Evolutionary conservation across 2,888 invertebrate genomes (phyloP).

Genomic region (Epinotia brunnichana): DNA sequence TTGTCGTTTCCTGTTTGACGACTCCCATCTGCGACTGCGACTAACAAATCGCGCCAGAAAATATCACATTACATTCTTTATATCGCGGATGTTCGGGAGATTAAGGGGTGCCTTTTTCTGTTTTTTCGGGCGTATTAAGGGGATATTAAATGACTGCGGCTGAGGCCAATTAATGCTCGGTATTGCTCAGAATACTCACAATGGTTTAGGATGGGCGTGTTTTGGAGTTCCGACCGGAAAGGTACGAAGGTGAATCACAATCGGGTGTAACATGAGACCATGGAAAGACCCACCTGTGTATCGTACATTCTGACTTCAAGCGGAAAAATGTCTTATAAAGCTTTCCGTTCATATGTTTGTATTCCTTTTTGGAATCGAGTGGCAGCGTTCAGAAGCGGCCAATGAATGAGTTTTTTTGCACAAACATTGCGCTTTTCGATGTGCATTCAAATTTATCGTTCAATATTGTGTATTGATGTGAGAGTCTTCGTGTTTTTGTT

Average conservation of each 20-base stretch:
- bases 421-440: slow-evolving; percentile 52
- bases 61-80: slow-evolving; percentile 75
- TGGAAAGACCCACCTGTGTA: slow-evolving; percentile 72
- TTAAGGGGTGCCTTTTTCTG: slow-evolving; percentile 68
- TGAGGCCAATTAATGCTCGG: slow-evolving; percentile 76
- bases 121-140: slow-evolving; percentile 67
- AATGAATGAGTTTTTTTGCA: slow-evolving; percentile 53
- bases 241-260: slow-evolving; percentile 71
- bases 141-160: slow-evolving; percentile 79
- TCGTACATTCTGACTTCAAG: slow-evolving; percentile 11
- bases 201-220: slow-evolving; percentile 70
- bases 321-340: neutral
- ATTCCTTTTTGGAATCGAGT: neutral
- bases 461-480: slow-evolving; percentile 21
- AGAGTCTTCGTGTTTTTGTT: slow-evolving; percentile 13
- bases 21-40: slow-evolving; percentile 72
- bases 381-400: slow-evolving; percentile 37
- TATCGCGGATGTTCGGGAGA: slow-evolving; percentile 71
- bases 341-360: neutral
- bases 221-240: slow-evolving; percentile 81
- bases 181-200: slow-evolving; percentile 55
- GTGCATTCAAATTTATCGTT: slow-evolving; percentile 37
- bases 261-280: slow-evolving; percentile 69
- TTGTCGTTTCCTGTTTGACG: slow-evolving; percentile 76
- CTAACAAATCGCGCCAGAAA: slow-evolving; percentile 77